Base-by-base conservation (phyloP, 1,140 invertebrate genomes). In the Melipona quadrifasciata region DNA sequence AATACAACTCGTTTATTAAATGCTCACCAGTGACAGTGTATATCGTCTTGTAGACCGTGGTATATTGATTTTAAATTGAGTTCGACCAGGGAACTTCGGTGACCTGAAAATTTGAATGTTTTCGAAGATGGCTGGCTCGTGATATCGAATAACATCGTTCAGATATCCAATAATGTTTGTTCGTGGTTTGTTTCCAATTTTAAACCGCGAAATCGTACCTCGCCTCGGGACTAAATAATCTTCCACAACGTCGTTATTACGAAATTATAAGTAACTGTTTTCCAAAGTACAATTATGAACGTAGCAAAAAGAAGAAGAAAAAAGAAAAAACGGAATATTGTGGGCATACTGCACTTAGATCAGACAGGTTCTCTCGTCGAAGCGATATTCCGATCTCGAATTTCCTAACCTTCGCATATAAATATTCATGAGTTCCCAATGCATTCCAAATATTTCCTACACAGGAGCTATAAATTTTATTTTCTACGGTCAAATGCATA, bases 31-130 rank as follows among this genome's bases (percentile, higher is more conserved):
- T 34, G 19, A 4, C 34, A 34, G 4, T 31, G 27, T 21, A 27
- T 27, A 27, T n/a, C 21, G 57, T 39, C 21, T 47, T 21, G 11
- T n/a, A 47, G 31, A 17, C 6, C 24, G 34, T 64, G 10, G 24
- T 61, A 34, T 64, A 76, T 76, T 47, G 74, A 76, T 61, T 76
- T 76, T 61, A 76, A 76, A 76, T 61, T 27, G 74, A 76, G 24
- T 47, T 64, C 34, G 34, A 47, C 24, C 3, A n/a, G 16, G 34
- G 0, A 51, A 61, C 57, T 64, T 47, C 16, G 57, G 24, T 76
- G 74, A 61, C 31, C 57, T 17, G 55, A 76, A 61, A 76, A 61
- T 61, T 76, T 47, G 34, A 39, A 39, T 27, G 57, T 39, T 76
- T 76, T 39, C 57, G 34, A 76, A 64, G 57, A 47, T 76, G 17